phyloP scores from a whole-genome alignment of 2,113 vertebrate genomes.

The Zosterops hypoxanthus region DNA sequence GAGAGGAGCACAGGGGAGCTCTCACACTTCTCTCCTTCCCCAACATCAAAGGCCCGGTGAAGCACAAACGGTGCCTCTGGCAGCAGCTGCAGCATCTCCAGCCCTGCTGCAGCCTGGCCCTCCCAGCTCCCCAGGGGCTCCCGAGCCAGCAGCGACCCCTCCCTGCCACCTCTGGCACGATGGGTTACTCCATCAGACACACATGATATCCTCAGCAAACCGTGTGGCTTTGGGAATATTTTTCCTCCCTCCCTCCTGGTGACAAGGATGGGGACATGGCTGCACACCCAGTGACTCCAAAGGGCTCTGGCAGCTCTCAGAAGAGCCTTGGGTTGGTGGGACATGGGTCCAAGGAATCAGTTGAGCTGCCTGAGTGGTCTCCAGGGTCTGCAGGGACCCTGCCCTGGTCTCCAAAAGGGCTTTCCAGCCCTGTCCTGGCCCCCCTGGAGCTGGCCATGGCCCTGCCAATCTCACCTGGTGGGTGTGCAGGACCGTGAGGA shows the following conservation, averaged over 20 bases:
- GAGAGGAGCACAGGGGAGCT: neutral
- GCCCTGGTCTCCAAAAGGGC: fast-evolving
- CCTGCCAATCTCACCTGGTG: conserved; percentile 84
- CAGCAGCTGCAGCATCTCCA: neutral
- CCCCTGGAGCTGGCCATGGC: neutral
- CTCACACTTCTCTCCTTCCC: neutral
- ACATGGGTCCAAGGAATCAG: neutral
- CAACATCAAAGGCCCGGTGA: neutral
- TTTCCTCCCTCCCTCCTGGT: neutral
- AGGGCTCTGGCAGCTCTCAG: fast-evolving
- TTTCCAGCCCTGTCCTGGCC: neutral
- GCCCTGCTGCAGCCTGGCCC: neutral
- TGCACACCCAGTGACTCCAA: fast-evolving
- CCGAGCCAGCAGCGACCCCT: neutral
- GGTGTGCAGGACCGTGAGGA: conserved; percentile 94
- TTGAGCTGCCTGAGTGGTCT: neutral
- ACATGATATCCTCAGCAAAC: neutral
- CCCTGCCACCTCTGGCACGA: neutral
- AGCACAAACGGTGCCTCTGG: neutral
- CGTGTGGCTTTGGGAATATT: fast-evolving
- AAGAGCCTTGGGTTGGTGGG: neutral
- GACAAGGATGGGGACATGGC: neutral
- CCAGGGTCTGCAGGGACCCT: neutral
- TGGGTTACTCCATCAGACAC: neutral
- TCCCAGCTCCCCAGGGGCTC: neutral